These are phyloP conservation scores for Amphipyra tragopoginis DNA, from an alignment of 2,888 invertebrate genomes.

Conservation along the genomic window DNA sequence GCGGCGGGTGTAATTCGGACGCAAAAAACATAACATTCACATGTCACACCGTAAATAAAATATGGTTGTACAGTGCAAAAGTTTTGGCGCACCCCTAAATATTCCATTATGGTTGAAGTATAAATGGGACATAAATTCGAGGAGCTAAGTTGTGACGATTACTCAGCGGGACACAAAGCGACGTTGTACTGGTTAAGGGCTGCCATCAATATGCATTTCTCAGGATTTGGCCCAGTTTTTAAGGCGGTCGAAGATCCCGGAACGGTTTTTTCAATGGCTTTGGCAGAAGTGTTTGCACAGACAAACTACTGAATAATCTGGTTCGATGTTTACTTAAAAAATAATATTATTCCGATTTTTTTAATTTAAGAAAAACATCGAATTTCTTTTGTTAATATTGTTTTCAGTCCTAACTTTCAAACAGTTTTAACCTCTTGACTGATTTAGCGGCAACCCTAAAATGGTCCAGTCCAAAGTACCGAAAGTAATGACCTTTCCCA, in stretches of 20 bases:
- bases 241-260: slow-evolving; percentile 5
- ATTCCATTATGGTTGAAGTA: slow-evolving; percentile 79
- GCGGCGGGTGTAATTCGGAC: slow-evolving; percentile 21
- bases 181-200: slow-evolving; percentile 65
- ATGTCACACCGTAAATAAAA: slow-evolving; percentile 77
- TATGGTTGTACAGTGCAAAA: slow-evolving; percentile 72
- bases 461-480: slow-evolving; percentile 35
- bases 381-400: too few species aligned
- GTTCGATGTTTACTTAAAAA: background rate
- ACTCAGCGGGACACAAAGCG: slow-evolving; percentile 77
- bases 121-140: slow-evolving; percentile 77
- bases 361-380: background rate
- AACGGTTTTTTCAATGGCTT: background rate
- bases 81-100: slow-evolving; percentile 79
- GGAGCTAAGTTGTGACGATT: slow-evolving; percentile 78
- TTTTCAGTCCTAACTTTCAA: too few species aligned
- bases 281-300: background rate
- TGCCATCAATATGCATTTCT: slow-evolving; percentile 59
- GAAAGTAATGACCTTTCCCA: slow-evolving; percentile 56
- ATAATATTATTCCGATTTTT: background rate
- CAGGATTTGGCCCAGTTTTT: slow-evolving; percentile 53
- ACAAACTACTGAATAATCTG: background rate
- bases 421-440: background rate
- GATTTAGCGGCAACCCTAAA: slow-evolving; percentile 33
- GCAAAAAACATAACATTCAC: slow-evolving; percentile 67